These are phyloP conservation scores for Drosophila tropicalis DNA, from an alignment of 1,140 invertebrate species.

Conservation along the genomic window DNA sequence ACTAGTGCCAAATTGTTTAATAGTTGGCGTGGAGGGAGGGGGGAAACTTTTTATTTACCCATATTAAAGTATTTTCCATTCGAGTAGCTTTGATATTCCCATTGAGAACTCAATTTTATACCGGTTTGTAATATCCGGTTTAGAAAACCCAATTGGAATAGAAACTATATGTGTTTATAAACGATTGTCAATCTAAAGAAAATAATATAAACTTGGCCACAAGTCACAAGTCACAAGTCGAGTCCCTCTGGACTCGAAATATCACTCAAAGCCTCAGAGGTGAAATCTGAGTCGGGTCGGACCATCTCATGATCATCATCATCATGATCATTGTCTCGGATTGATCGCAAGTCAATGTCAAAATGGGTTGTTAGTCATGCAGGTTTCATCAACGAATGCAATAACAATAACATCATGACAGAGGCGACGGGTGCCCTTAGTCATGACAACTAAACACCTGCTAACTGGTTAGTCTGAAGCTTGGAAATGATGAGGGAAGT, in stretches of 20 bases:
- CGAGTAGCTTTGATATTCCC: slow-evolving; percentile 21
- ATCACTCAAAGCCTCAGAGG: slow-evolving; percentile 45
- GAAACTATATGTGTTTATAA: slow-evolving; percentile 30
- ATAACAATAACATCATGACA: slow-evolving; percentile 25
- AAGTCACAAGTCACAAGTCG: slow-evolving; percentile 41
- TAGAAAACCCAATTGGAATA: slow-evolving; percentile 30
- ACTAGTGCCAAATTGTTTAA: background rate
- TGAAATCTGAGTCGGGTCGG: slow-evolving; percentile 58
- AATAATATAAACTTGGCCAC: slow-evolving; percentile 24
- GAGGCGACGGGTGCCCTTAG: slow-evolving; percentile 52
- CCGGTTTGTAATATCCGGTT: slow-evolving; percentile 25
- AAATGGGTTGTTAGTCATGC: slow-evolving; percentile 60
- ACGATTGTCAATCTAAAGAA: slow-evolving; percentile 17
- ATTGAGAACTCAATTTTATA: background rate
- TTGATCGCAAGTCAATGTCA: slow-evolving; percentile 59
- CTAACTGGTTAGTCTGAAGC: slow-evolving; percentile 60
- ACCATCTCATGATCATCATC: slow-evolving; percentile 26
- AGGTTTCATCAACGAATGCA: slow-evolving; percentile 54
- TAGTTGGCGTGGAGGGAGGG: too few relatives aligned
- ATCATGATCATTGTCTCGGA: slow-evolving; percentile 19
- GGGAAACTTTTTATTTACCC: background rate
- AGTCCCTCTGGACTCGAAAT: slow-evolving; percentile 32
- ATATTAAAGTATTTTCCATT: slow-evolving; percentile 5
- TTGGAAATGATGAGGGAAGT: slow-evolving; percentile 15
- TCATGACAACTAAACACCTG: slow-evolving; percentile 62